Evolutionary conservation across 2,113 vertebrate species (phyloP), one percentile per base, ranked within the genome.

Genomic region (Lathamus discolor): DNA sequence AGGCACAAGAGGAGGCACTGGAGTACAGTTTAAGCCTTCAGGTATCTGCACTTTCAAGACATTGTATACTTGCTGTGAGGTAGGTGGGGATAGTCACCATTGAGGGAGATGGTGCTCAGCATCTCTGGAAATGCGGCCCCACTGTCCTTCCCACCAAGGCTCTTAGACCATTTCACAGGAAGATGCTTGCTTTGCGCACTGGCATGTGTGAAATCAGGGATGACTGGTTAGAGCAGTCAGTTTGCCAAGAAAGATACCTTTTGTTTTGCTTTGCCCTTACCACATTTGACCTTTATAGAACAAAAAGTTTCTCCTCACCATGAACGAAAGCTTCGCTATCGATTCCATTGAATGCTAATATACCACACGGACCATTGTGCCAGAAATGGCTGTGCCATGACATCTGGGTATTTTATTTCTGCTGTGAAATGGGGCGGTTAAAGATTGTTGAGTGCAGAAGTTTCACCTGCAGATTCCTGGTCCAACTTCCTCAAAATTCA

Each of bases 261-360:
- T 79, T 86, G 67, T 83, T 94, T 80, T 77, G 51, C 54, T 84
- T 78, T 87, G 52, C 61, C 11, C 46, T 80, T 88, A 48, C 35
- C 55, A 68, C 43, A 20, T 78, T 94, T 91, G 70, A 84, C 59
- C 72, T 93, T 90, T 86, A 8, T 4, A 90, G 93, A 90, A 90
- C 75, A 93, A 88, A 88, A 80, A 35, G 61, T 92, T 95, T 92
- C 85, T 93, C 28, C 76, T 96, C 51, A 63, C 43, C 4, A 0
- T 46, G 46, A 77, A 35, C 23, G 31, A 82, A 93, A 82, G 46
- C 27, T 37, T 37, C 0, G 4, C 39, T 76, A 0, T 79, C 91
- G 62, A 44, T 95, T 94, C 20, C 46, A 62, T 39, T 76, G 81
- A 84, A 69, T 31, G 48, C 39, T 76, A 68, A 37, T 8, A 7